These are phyloP conservation scores for Brienomyrus longianalis DNA, from an alignment of 2,113 vertebrate genomes.

Conservation along the genomic window DNA sequence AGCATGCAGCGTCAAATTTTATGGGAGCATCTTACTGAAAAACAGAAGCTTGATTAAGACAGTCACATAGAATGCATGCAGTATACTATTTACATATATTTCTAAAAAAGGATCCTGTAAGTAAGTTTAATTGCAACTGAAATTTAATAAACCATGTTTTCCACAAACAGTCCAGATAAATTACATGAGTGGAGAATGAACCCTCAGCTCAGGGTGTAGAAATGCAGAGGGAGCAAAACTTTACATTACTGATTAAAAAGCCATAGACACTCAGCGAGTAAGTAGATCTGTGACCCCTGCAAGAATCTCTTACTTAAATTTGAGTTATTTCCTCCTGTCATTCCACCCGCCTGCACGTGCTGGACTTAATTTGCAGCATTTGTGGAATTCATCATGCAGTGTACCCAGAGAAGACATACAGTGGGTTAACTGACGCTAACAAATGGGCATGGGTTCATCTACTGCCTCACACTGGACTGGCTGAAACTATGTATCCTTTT, in stretches of 20 bases:
- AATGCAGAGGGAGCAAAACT: neutral
- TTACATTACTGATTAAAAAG: neutral
- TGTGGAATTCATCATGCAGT: neutral
- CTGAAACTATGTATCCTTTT: neutral
- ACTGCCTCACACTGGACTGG: neutral
- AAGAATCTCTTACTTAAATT: neutral
- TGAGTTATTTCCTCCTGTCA: constrained; percentile 3
- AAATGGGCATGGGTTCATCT: neutral
- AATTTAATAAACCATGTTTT: neutral
- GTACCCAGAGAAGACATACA: neutral
- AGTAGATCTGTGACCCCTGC: neutral
- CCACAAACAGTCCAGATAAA: neutral
- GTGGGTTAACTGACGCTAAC: neutral
- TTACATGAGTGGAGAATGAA: neutral
- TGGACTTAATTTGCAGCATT: neutral
- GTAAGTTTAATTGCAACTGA: neutral
- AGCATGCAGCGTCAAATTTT: neutral
- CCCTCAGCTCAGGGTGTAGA: neutral
- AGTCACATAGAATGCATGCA: neutral
- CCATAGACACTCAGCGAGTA: neutral
- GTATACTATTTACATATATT: neutral
- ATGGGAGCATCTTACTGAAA: neutral
- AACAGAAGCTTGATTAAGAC: neutral
- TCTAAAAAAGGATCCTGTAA: neutral
- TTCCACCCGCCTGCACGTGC: neutral